Base-by-base conservation (phyloP, 2,113 vertebrate species). In the Gymnobelideus leadbeateri region DNA sequence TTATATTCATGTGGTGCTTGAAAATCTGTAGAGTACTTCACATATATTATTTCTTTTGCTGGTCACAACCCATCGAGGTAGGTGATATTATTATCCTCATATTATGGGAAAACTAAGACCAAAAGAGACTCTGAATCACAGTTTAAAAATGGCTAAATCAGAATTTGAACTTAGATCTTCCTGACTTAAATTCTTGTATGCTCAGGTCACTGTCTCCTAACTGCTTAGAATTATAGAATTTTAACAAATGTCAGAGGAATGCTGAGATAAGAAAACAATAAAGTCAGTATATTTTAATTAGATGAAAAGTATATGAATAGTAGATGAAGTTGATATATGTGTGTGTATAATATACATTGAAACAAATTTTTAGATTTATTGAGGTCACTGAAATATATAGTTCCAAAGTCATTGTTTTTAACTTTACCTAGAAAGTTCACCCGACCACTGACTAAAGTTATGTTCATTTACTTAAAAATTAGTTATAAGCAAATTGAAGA, bases 381-480 rank as follows among this genome's bases (percentile, higher is more conserved):
- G 51, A 11, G 94, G 25, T 19, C 57, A 90, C 3, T 57, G 25
- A 95, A 68, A 61, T n/a, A 37, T 93, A 14, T 47, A 51, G 3
- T 93, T 92, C 92, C 28, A 90, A 43, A 53, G 47, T 92, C 90
- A 90, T n/a, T 50, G 91, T 91, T 94, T 96, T 31, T 96, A 25
- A 96, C 14, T 93, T 31, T 5, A 1, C 0, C 3, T 6, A 1
- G 43, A 52, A 94, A 93, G 49, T 93, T 90, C 61, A 43, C n/a
- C 94, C 54, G 89, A n/a, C 25, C 61, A 21, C 11, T 61, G 2
- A 31, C 57, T 61, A 28, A 57, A 61, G 11, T 93, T 54, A 49
- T 26, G 10, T 95, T 89, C 8, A 46, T 90, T 94, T 93, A 89
- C 94, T 90, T 53, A 90, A 89, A 96, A 96, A 31, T 46, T 8